Evolutionary conservation across 2,113 vertebrate genomes (phyloP).

Genomic region (Archocentrus centrarchus): DNA sequence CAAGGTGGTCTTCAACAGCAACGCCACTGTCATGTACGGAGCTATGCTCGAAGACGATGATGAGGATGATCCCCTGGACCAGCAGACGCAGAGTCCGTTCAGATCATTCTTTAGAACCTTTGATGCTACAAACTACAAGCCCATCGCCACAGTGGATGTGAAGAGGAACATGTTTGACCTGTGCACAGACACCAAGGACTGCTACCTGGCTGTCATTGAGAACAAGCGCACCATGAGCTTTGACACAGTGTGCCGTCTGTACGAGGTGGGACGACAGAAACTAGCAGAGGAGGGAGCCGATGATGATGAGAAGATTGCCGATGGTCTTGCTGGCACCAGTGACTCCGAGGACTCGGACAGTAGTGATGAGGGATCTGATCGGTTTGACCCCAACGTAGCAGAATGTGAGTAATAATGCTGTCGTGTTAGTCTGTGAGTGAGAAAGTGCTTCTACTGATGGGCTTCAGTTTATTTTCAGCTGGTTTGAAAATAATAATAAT

Average conservation of each 20-base stretch:
- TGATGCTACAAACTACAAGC: constrained; percentile 97
- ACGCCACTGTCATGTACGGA: constrained; percentile 96
- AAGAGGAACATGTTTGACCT: constrained; percentile 97
- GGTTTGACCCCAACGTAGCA: too few relatives aligned
- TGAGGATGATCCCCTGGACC: constrained; percentile 92
- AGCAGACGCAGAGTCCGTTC: constrained; percentile 96
- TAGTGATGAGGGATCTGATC: too few relatives aligned
- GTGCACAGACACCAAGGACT: constrained; percentile 95
- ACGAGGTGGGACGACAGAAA: constrained; percentile 94
- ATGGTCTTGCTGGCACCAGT: too few relatives aligned
- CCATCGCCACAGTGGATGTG: constrained; percentile 96
- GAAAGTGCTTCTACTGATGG: too few relatives aligned
- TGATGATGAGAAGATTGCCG: too few relatives aligned
- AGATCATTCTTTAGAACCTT: constrained; percentile 98
- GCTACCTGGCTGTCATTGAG: constrained; percentile 97
- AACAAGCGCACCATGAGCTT: constrained; percentile 93
- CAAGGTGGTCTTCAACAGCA: constrained; percentile 96
- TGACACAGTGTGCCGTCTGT: constrained; percentile 96
- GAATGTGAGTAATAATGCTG: too few relatives aligned
- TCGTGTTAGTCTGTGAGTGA: too few relatives aligned
- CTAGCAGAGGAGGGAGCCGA: constrained; percentile 95
- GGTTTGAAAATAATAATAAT: too few relatives aligned
- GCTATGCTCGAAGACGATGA: constrained; percentile 97
- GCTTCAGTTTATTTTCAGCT: too few relatives aligned
- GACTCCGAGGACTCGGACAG: too few relatives aligned